Evolutionary conservation across 2,113 vertebrate genomes (phyloP), one percentile per base, ranked within the genome.

Genomic region (Nycticorax nycticorax): DNA sequence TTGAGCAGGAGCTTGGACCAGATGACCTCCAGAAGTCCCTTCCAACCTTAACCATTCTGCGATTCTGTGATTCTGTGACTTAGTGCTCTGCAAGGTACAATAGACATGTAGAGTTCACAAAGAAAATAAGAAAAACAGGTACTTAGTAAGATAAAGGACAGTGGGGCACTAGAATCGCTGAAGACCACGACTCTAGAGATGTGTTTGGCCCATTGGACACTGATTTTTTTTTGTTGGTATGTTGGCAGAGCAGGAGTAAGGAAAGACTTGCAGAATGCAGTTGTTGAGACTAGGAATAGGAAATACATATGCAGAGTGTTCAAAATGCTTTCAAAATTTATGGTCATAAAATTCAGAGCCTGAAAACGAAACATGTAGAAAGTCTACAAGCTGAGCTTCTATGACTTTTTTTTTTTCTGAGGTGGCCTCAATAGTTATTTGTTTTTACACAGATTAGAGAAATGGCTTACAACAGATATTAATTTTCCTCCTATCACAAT

Each of bases 291-390:
- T 14, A 55, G 28, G 56, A 97, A 93, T 19, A 74, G 15, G 33
- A 97, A 96, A 91, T 88, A 85, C 62, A 95, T 91, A 96, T 32
- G 1, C 24, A 72, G 72, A 62, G 74, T 88, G 56, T 88, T 93
- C 55, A 84, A 82, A 86, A 68, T 79, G 14, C 41, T 43, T 68
- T 90, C 45, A 84, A 75, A 84, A 52, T 74, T 94, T 72, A 94
- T 60, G 53, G 20, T 35, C 39, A 62, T 64, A 30, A 74, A 92
- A 69, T 93, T 90, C 68, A 78, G 85, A 71, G 33, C 28, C 37
- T 92, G 52, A 30, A 90, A 84, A 57, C 81, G 66, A 87, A 96
- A 64, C 7, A 17, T 28, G 35, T 62, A 94, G 88, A 69, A 68
- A 52, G 52, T 68, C 89, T 97, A 79, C 8, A 68, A 52, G n/a